Conservation (phyloP, 2,797 vertebrate species). For the Loris lydekkerianus region DNA sequence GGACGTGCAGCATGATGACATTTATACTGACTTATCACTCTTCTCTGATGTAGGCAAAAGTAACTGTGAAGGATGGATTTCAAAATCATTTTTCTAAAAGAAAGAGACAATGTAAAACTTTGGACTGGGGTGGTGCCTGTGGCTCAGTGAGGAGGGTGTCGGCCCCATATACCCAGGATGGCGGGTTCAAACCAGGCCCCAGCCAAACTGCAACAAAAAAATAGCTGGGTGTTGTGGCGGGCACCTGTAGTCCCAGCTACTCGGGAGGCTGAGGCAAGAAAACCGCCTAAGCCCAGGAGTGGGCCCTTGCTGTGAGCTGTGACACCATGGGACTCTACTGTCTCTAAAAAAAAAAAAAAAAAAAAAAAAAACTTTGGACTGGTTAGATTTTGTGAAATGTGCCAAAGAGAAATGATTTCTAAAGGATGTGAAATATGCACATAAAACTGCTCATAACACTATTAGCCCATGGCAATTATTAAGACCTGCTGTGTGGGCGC, state of each 20-base stretch:
- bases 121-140: too few relatives aligned
- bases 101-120: neutral
- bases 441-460: rapidly evolving
- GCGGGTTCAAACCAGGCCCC: too few relatives aligned
- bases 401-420: neutral
- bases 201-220: too few relatives aligned
- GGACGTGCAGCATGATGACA: too few relatives aligned
- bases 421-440: neutral
- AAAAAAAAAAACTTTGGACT: neutral
- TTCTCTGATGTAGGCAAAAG: neutral
- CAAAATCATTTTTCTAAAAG: neutral
- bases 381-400: neutral
- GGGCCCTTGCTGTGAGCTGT: too few relatives aligned
- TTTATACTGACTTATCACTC: rapidly evolving
- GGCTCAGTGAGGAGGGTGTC: too few relatives aligned
- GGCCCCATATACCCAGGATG: too few relatives aligned
- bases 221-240: too few relatives aligned
- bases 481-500: neutral
- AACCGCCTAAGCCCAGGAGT: too few relatives aligned
- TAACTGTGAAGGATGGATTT: rapidly evolving
- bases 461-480: rapidly evolving
- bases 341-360: neutral
- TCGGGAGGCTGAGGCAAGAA: too few relatives aligned
- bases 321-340: too few relatives aligned
- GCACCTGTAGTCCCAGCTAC: too few relatives aligned